Evolutionary conservation across 35 echinoderm and acorn worm species (phyloP), one percentile per base, ranked within the genome.

Genomic region (Heliocidaris tuberculata): DNA sequence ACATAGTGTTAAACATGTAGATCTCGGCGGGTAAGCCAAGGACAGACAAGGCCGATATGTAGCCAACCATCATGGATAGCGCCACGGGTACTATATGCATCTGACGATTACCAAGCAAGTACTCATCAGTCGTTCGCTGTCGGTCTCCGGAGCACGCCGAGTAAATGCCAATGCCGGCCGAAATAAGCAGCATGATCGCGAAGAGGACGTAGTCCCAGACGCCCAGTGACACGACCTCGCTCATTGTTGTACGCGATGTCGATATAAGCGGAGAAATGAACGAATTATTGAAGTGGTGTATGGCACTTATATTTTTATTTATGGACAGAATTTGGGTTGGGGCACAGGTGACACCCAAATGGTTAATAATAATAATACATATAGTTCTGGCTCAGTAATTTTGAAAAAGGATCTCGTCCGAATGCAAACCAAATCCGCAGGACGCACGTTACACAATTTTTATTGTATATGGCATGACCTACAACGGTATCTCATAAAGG

Each of bases 111-210:
- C 94, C 96, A 29, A 97, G 56, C 16, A 97, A 71, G 32, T 95
- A 97, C 48, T 97, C 96, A 49, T 88, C 60, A 1, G 96, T 21
- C 21, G 96, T 95, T 17, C 92, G 48, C 71, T 95, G 96, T 13
- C 86, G 61, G n/a, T 92, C 94, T 32, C 96, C 94, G 52, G 92
- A 92, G 17, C 93, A 90, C 17, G 96, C 96, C 86, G 95, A 94
- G 54, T 95, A 97, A 9, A 97, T 88, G n/a, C 96, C 96, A 49
- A 97, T 97, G 21, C 88, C 95, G 12, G 94, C 60, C 52, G 96
- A 97, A 31, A 97, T 32, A 10, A 88, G 9, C 85, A 97, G 71
- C 50, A 97, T 94, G 11, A 92, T 32, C 21, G 49, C 94, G 47
- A 95, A 86, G 96, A 95, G 89, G 35, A 97, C 47, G 50, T 97